Evolutionary conservation across 2,888 invertebrate genomes (phyloP), one percentile per base, ranked within the genome.

Genomic region (Malthinus flaveolus): DNA sequence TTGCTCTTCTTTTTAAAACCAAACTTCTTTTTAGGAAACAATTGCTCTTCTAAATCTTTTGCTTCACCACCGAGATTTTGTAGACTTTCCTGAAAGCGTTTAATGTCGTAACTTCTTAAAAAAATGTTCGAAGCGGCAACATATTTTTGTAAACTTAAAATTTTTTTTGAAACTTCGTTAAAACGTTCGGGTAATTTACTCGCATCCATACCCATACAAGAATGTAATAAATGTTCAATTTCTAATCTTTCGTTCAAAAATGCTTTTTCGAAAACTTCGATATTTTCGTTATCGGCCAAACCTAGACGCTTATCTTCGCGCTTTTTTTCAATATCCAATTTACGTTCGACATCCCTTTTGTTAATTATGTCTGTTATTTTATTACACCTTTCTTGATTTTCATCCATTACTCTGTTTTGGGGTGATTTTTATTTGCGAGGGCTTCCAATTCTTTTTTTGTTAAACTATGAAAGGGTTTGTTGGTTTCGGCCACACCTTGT

Each of bases 21-120:
- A 80, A 94, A 95, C 74, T 91, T 93, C 73, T 92, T 93, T 69
- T 91, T 89, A 1, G 94, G 94, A 53, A 92, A 76, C 65, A 92
- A 81, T 56, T 83, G 82, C 13, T 87, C 84, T 75, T 93, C 91
- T 32, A 88, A 79, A 62, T 89, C 87, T 49, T 88, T 86, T 39
- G 87, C 85, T 74, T 86, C 84, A n/a, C 81, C 81, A 69, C 88
- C 87, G 35, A 94, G 74, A 55, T 87, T 84, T 72, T 91, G 89
- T 1, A 92, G 80, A 13, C 83, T 83, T 67, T 88, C 87, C 70
- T 92, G 88, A 71, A 88, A 91, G 71, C 87, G 87, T 73, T 91
- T 84, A 74, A 93, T 86, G 69, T 91, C 91, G 67, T 90, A 94
- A 51, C 89, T 88, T 56, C 91, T 87, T 1, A 94, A 79, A 76